Percentiles rank a stretch among this genome's conserved stretches.
Evolutionary conservation across 2,888 invertebrate species (phyloP).

Genomic region (Elegia similella): DNA sequence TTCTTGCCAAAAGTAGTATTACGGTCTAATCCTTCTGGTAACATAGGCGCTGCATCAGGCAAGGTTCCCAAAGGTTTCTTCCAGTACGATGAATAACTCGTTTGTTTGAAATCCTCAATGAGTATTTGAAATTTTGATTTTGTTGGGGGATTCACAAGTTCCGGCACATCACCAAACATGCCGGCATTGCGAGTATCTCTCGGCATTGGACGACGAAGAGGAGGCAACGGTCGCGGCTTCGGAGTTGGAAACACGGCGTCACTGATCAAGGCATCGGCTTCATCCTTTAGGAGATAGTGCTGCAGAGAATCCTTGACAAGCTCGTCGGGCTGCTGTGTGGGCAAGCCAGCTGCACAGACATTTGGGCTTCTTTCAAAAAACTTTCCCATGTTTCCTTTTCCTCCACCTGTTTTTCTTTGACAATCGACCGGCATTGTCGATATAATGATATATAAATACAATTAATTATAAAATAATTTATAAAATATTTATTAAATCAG

Average conservation of each 20-base stretch:
- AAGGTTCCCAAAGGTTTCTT: conserved; percentile 49
- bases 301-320: conserved; percentile 45
- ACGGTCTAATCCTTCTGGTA: conserved; percentile 60
- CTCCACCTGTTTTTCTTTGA: conserved; percentile 54
- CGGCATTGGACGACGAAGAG: conserved; percentile 49
- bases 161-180: conserved; percentile 40
- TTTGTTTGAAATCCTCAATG: conserved; percentile 59
- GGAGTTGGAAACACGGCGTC: conserved; percentile 57
- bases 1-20: conserved; percentile 59
- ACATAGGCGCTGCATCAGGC: conserved; percentile 58
- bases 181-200: conserved; percentile 54
- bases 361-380: conserved; percentile 60
- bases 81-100: conserved; percentile 64
- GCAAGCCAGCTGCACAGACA: conserved; percentile 64
- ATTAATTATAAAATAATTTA: not conserved
- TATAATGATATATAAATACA: conserved; percentile 3
- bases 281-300: conserved; percentile 62
- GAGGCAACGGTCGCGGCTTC: conserved; percentile 49
- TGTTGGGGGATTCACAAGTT: conserved; percentile 50
- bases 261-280: conserved; percentile 58
- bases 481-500: not conserved
- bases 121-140: conserved; percentile 62
- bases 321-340: conserved; percentile 54
- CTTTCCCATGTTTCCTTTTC: conserved; percentile 64
- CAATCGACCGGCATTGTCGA: conserved; percentile 56